Percentiles rank a stretch among this genome's conserved stretches.
Evolutionary conservation across 2,113 vertebrate species (phyloP).

Genomic region (Solenodon paradoxus): DNA sequence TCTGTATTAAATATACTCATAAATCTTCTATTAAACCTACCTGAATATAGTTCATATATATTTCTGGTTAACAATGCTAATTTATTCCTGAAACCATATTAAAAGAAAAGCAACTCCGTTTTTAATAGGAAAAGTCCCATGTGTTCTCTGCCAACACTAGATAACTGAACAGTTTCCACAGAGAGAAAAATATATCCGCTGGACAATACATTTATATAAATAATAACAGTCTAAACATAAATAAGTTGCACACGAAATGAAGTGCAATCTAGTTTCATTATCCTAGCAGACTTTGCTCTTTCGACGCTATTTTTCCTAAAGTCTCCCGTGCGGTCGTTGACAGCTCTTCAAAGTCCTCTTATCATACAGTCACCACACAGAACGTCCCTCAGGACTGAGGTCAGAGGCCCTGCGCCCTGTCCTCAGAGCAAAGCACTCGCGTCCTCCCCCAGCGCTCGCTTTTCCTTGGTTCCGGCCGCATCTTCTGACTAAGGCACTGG

Average conservation of each 20-base stretch:
- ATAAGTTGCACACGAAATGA: fast-evolving
- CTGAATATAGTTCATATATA: too few species aligned
- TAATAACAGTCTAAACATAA: not conserved
- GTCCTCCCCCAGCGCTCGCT: too few species aligned
- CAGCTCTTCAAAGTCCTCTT: fast-evolving
- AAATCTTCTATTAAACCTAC: too few species aligned
- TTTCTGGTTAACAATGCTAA: not conserved
- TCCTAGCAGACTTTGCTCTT: not conserved
- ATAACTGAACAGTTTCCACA: not conserved
- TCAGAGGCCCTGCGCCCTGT: fast-evolving
- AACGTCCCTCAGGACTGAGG: fast-evolving
- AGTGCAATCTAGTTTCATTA: fast-evolving
- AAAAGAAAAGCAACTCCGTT: not conserved
- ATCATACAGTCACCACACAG: fast-evolving
- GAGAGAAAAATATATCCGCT: not conserved
- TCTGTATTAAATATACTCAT: not conserved
- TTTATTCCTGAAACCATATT: not conserved
- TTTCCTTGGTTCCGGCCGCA: too few species aligned
- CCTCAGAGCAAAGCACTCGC: too few species aligned
- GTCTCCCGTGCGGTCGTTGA: too few species aligned
- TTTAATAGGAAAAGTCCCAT: not conserved
- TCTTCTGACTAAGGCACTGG: too few species aligned
- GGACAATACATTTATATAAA: not conserved
- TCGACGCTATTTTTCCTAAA: fast-evolving
- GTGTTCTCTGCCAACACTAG: too few species aligned